These are phyloP conservation scores for Pardalotus punctatus DNA, from an alignment of 2,113 vertebrate species.

Conservation along the genomic window DNA sequence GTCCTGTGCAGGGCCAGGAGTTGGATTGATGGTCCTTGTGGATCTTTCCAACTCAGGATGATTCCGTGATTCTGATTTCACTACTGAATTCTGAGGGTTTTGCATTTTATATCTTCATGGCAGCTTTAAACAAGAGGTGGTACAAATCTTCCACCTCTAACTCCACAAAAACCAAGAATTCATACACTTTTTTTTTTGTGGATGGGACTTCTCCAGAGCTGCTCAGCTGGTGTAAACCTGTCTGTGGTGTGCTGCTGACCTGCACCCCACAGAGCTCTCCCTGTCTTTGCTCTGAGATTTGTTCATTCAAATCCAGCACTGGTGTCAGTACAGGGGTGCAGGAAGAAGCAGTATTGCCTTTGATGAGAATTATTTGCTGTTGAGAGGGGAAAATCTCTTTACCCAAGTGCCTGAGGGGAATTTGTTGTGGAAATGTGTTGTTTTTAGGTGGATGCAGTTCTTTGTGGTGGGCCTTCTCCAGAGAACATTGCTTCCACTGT, in stretches of 20 bases:
- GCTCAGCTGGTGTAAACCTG: neutral
- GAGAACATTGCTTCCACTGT: constrained; percentile 91
- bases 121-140: neutral
- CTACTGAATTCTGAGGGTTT: neutral
- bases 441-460: constrained; percentile 83
- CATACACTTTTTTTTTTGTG: neutral
- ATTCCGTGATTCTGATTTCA: neutral
- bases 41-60: neutral
- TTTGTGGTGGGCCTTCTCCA: constrained; percentile 87
- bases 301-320: neutral
- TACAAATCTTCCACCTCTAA: neutral
- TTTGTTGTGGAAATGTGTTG: neutral
- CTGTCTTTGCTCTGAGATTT: neutral
- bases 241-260: neutral
- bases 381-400: neutral
- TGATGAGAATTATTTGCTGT: neutral
- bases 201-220: neutral
- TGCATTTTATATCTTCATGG: rapidly evolving
- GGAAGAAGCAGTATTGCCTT: neutral
- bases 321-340: neutral
- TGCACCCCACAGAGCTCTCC: neutral
- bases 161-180: neutral
- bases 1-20: neutral
- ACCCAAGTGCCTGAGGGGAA: neutral
- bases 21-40: neutral